Percentiles rank a stretch among this genome's conserved stretches.
These are phyloP conservation scores for Drosophila formosana DNA, from an alignment of 2,888 invertebrate genomes.

Conservation along the genomic window DNA sequence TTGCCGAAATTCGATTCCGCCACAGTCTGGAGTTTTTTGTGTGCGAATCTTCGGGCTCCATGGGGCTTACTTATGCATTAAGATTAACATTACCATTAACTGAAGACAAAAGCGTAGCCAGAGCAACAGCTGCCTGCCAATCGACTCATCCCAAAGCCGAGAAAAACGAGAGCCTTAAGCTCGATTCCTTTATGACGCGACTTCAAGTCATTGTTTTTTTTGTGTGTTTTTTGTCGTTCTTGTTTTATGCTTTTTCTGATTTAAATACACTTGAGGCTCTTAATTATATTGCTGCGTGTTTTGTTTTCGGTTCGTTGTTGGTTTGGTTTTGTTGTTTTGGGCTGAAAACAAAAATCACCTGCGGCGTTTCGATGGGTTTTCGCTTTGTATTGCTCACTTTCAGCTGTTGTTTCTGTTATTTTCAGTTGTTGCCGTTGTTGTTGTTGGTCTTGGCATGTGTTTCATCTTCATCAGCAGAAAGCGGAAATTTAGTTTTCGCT, in stretches of 20 bases:
- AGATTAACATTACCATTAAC: constrained; percentile 27
- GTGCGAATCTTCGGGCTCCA: constrained; percentile 29
- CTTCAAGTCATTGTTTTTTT: constrained; percentile 18
- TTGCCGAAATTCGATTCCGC: constrained; percentile 48
- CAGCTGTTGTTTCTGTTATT: constrained; percentile 31
- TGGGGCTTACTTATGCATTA: constrained; percentile 32
- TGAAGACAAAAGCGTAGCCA: constrained; percentile 41
- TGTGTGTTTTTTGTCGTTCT: constrained; percentile 23
- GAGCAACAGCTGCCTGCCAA: constrained; percentile 70
- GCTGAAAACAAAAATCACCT: constrained; percentile 69
- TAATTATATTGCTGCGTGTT: constrained; percentile 72
- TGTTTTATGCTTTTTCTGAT: constrained; percentile 48
- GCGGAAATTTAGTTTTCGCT: constrained; percentile 76
- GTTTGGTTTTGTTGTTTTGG: constrained; percentile 1
- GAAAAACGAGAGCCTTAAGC: constrained; percentile 10
- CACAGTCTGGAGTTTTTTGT: background rate
- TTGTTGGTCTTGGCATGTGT: constrained; percentile 68
- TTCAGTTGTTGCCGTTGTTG: constrained; percentile 8
- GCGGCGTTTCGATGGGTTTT: constrained; percentile 64
- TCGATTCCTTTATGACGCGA: constrained; percentile 57
- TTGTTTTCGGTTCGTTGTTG: constrained; percentile 26
- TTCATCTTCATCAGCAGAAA: constrained; percentile 70
- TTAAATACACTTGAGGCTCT: constrained; percentile 77
- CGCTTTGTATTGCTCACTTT: constrained; percentile 39
- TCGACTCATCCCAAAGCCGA: constrained; percentile 40